Percentiles rank a stretch among this genome's conserved stretches.
phyloP scores from a whole-genome alignment of 2,113 vertebrate species.

The Silurus meridionalis region DNA sequence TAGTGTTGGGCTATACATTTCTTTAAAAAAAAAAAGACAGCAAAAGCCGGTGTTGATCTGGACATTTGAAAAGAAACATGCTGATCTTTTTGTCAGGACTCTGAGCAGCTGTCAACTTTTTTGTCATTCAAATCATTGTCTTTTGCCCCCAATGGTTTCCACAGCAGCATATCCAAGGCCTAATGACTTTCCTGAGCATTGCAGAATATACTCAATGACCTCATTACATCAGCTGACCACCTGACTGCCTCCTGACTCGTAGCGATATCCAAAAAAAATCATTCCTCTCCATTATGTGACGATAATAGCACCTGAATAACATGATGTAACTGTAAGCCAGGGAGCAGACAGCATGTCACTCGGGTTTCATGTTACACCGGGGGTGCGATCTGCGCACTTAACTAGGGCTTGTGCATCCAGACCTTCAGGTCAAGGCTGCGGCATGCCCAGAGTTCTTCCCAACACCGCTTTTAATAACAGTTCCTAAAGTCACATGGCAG shows the following conservation, averaged over 20 bases:
- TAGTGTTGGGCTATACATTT: background rate
- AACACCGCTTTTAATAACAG: slow-evolving; percentile 73
- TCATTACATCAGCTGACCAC: background rate
- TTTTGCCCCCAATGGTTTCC: background rate
- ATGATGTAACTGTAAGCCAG: slow-evolving; percentile 24
- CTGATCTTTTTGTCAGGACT: background rate
- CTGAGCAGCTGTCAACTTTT: background rate
- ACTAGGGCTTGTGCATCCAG: background rate
- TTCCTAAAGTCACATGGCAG: slow-evolving; percentile 65
- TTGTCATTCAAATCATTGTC: background rate
- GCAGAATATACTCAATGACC: background rate
- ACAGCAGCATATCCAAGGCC: background rate
- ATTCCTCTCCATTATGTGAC: background rate
- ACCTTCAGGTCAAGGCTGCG: slow-evolving; percentile 56
- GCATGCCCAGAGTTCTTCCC: slow-evolving; percentile 55
- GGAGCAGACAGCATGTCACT: slow-evolving; percentile 19
- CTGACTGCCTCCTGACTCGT: background rate
- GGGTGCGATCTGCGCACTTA: background rate
- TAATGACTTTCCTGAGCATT: background rate
- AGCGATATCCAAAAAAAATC: slow-evolving; percentile 21
- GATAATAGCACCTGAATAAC: slow-evolving; percentile 24
- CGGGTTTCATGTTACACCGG: slow-evolving; percentile 32
- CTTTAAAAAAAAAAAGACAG: background rate
- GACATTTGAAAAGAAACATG: background rate
- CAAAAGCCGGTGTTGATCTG: background rate